Base-by-base conservation (phyloP, 2,113 vertebrate species). In the Scytalopus superciliaris region DNA sequence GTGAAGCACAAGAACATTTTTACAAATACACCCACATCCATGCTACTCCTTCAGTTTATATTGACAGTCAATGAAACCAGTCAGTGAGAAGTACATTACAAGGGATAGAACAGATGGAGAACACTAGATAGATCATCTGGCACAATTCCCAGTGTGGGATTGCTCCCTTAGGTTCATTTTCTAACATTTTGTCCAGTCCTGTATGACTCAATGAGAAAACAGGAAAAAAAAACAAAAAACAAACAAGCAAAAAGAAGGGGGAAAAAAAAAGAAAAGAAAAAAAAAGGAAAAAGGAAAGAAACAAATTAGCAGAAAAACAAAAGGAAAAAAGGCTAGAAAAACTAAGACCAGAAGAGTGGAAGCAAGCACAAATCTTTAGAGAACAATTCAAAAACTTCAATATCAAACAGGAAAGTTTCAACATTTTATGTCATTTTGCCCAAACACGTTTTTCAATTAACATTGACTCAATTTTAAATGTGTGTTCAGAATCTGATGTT, bases 101-200 rank as follows among this genome's bases (percentile, higher is more conserved):
- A 94, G 55, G 18, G 15, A 30, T 5, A 3, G 33, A 94, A 77
- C 75, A 93, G 90, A 93, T 80, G 92, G 72, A 70, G 56, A 85
- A 50, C 37, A 50, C 31, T 60, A 35, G 67, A 83, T 13, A 76
- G 64, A 68, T 92, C 44, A 79, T 73, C 75, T 86, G 75, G 85
- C 33, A 8, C 12, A 74, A 66, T 60, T 93, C 59, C 82, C 5
- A 6, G 18, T 84, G 68, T 82, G 30, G 37, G 42, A 95, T 40
- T 91, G 62, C 62, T 94, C 82, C 92, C 70, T 93, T 80, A 85
- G 67, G 84, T 87, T 84, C 10, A 72, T 89, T 89, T 75, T 33
- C 31, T 85, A 82, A 24, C 39, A 64, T 93, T 91, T 92, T 27
- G 7, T 82, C 87, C 69, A 44, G 19, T 42, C 12, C 42, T 47